phyloP scores from a whole-genome alignment of 1,140 invertebrate genomes.

The Diploscapter pachys region DNA sequence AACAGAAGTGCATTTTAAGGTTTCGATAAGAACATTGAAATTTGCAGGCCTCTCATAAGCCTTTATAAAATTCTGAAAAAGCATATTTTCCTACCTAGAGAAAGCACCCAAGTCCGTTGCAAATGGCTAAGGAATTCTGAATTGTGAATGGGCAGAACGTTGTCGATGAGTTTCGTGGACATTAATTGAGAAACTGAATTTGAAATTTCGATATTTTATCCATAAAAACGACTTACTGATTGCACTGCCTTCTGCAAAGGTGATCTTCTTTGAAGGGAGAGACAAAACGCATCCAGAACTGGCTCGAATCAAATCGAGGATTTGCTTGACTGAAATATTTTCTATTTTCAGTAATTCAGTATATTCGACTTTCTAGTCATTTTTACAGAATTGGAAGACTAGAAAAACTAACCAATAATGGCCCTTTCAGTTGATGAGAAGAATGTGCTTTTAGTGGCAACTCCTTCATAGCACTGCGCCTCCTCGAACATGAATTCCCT shows the following conservation, averaged over 20 bases:
- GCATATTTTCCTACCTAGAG: constrained; percentile 49
- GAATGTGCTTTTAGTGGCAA: constrained; percentile 71
- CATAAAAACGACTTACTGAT: constrained; percentile 62
- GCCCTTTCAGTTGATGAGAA: constrained; percentile 74
- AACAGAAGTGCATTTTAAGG: background rate
- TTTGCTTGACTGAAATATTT: constrained; percentile 33
- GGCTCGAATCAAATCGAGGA: constrained; percentile 62
- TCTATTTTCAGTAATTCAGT: no score
- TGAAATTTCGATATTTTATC: background rate
- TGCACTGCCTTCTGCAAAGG: constrained; percentile 70
- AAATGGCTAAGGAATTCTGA: constrained; percentile 72
- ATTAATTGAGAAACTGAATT: constrained; percentile 78
- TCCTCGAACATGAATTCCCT: constrained; percentile 86
- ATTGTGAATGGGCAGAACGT: constrained; percentile 87
- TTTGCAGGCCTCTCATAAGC: no score
- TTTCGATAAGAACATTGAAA: background rate
- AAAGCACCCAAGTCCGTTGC: constrained; percentile 80
- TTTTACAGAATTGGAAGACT: background rate
- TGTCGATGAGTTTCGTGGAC: constrained; percentile 77
- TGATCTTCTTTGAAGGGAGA: constrained; percentile 60
- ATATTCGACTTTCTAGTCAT: no score
- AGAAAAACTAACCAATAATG: constrained; percentile 60
- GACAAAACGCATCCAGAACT: constrained; percentile 65
- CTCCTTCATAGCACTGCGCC: constrained; percentile 76
- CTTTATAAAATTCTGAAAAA: no score